phyloP scores from a whole-genome alignment of 2,888 invertebrate species.

The Belgica antarctica region DNA sequence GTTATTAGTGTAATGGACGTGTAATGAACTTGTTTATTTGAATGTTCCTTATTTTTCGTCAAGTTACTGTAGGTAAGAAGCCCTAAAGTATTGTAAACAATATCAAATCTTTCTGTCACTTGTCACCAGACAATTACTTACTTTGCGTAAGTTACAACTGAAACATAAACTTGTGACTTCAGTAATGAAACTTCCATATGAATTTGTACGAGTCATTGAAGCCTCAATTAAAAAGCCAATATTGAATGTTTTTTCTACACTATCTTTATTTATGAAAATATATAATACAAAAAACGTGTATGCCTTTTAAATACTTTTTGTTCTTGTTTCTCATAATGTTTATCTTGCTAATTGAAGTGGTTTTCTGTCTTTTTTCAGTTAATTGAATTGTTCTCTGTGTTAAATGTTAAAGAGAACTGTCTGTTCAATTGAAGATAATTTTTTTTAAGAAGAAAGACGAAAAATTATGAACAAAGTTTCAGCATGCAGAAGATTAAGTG shows the following conservation, averaged over 20 bases:
- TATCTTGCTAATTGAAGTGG: not conserved
- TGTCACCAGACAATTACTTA: no score
- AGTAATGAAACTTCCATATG: no score
- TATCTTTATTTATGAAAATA: slow-evolving; percentile 19
- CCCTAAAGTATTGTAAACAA: no score
- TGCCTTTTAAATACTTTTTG: slow-evolving; percentile 7
- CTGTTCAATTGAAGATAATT: not conserved
- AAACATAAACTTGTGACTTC: no score
- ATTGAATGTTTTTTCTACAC: slow-evolving; percentile 16
- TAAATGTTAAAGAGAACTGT: not conserved
- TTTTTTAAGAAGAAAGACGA: not conserved
- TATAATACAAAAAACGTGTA: not conserved
- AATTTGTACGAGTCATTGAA: no score
- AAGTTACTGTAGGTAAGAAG: no score
- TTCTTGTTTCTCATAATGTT: not conserved
- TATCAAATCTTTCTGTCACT: no score
- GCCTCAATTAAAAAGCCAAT: not conserved
- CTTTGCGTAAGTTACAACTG: no score
- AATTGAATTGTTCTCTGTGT: not conserved
- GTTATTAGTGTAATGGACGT: no score
- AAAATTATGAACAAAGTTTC: not conserved
- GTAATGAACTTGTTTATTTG: no score
- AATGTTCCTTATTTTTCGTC: no score
- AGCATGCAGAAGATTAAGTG: no score
- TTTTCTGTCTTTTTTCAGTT: not conserved